Percentiles rank a stretch among this genome's conserved stretches.
Conservation (phyloP, 2,797 vertebrate species). For the Phoxinus dragarum region DNA sequence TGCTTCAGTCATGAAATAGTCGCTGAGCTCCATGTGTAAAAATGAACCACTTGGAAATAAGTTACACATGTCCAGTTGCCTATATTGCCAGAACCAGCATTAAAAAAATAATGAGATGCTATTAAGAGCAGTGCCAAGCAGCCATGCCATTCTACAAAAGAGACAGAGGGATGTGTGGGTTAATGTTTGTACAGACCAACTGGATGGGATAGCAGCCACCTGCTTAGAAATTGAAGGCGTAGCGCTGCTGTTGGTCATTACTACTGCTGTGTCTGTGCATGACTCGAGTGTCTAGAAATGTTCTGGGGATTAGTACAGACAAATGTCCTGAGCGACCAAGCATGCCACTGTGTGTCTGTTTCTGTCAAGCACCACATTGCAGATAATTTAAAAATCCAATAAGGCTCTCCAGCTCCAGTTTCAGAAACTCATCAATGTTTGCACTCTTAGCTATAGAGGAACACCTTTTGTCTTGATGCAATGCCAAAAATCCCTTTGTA, state of each 20-base stretch:
- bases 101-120: constrained; percentile 5
- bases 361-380: not conserved
- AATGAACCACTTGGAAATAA: constrained; percentile 18
- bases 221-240: constrained; percentile 29
- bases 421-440: constrained; percentile 16
- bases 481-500: not conserved
- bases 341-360: constrained; percentile 12
- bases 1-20: constrained; percentile 7
- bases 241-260: constrained; percentile 26
- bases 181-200: constrained; percentile 23
- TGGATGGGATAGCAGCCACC: constrained; percentile 34
- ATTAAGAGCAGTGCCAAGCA: constrained; percentile 13
- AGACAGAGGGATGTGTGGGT: not conserved
- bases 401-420: constrained; percentile 18
- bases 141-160: constrained; percentile 2
- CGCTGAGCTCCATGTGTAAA: not conserved
- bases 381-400: constrained; percentile 22
- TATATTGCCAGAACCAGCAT: not conserved
- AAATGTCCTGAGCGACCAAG: constrained; percentile 26
- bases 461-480: constrained; percentile 1
- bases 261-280: constrained; percentile 36
- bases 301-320: constrained; percentile 38
- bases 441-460: not conserved
- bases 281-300: constrained; percentile 39
- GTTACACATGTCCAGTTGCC: not conserved